Base-by-base conservation (phyloP, 2,888 invertebrate genomes). In the Molorchus minor region DNA sequence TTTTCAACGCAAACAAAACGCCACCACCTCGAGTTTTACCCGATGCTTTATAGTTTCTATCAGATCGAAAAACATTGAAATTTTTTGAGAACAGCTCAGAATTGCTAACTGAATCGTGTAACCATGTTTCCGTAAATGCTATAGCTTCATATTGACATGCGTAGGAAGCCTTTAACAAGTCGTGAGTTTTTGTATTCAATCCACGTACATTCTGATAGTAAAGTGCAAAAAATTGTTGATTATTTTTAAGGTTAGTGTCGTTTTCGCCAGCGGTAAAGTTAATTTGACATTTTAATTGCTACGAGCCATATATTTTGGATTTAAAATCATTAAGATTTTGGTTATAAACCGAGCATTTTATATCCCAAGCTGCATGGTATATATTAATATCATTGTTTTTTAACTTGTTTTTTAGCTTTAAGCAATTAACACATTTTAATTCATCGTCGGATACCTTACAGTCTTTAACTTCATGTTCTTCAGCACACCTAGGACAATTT, bases 361-460 rank as follows among this genome's bases (percentile, higher is more conserved):
- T 17, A 40, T 38, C 3, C 38, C 38, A 38, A 13, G 40, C 40
- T 16, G 17, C 16, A 15, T 40, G 40, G 17, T 40, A n/a, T 4
- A 40, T 17, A 16, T 17, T n/a, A 10, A 17, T 3, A 16, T 40
- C 15, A 16, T 15, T 16, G 40, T 17, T 16, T 15, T 40, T 40
- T 16, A n/a, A 16, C 17, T 40, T 40, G 4, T 40, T 8, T 15
- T 40, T 40, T 7, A 40, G 17, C 17, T 40, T 40, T 1, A 40
- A n/a, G 17, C 40, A 40, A 10, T 40, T 40, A 17, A 40, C 17
- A 40, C 40, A 40, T 17, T 40, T 40, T 4, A 40, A 17, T 16
- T 40, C 16, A 7, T 15, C 19, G 17, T 13, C 40, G n/a, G 40
- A 17, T 10, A 16, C 43, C n/a, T 43, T 43, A 12, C 43, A 43